A percentile compares a stretch with the other conserved stretches of the same genome.
Conservation (phyloP, 2,888 invertebrate species). For the Brachyptera risi region DNA sequence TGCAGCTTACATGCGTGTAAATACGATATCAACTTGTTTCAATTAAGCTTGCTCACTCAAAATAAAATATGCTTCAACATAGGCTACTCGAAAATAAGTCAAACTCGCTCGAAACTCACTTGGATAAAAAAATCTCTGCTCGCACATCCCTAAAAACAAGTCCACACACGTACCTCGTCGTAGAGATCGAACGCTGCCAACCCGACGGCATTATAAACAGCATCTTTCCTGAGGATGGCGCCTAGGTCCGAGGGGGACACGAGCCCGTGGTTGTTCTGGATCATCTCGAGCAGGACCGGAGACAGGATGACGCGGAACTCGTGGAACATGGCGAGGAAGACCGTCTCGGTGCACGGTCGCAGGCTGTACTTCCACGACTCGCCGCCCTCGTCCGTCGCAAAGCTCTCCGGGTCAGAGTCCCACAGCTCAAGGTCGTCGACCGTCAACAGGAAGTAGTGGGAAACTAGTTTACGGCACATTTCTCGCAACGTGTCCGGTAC, state of each 20-base stretch:
- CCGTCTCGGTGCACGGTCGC: conserved; percentile 82
- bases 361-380: conserved; percentile 94
- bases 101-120: too few relatives aligned
- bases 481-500: conserved; percentile 69
- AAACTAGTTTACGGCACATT: conserved; percentile 79
- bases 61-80: too few relatives aligned
- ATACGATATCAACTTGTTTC: too few relatives aligned
- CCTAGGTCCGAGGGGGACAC: conserved; percentile 67
- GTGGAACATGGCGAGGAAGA: conserved; percentile 80
- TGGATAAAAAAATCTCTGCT: too few relatives aligned
- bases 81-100: too few relatives aligned
- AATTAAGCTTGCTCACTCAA: too few relatives aligned
- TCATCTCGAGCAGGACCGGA: conserved; percentile 68
- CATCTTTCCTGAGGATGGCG: conserved; percentile 83
- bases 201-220: conserved; percentile 89
- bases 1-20: too few relatives aligned
- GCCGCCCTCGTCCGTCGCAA: conserved; percentile 77
- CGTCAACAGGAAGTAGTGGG: conserved; percentile 82
- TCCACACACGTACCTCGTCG: conserved; percentile 73
- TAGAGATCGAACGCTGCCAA: conserved; percentile 84
- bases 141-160: too few relatives aligned
- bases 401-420: conserved; percentile 89
- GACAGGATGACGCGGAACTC: conserved; percentile 68
- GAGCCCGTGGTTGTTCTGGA: conserved; percentile 62
- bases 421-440: conserved; percentile 79